These are phyloP conservation scores for Boulengeromyrus knoepffleri DNA, from an alignment of 2,113 vertebrate genomes.

Conservation along the genomic window DNA sequence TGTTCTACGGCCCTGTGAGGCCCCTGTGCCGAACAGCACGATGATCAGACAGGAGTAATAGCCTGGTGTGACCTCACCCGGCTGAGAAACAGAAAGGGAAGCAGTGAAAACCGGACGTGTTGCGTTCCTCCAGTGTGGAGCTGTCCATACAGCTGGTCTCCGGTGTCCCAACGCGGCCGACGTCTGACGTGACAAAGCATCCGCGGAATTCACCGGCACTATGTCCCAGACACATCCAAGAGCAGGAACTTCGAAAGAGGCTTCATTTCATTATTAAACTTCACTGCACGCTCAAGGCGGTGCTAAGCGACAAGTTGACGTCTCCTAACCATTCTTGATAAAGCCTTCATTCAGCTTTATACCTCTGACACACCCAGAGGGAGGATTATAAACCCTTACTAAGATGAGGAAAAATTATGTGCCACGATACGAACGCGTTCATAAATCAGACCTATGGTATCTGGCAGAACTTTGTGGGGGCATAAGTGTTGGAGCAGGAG, in stretches of 20 bases:
- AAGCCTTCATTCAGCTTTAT: not conserved
- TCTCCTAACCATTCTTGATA: not conserved
- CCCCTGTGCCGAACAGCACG: not conserved
- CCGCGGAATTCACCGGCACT: not conserved
- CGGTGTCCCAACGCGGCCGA: not conserved
- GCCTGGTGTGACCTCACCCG: not conserved
- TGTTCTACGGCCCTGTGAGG: not conserved
- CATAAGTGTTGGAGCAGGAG: not conserved
- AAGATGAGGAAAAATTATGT: not conserved
- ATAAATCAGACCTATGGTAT: not conserved
- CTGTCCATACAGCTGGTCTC: not conserved
- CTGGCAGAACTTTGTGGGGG: not conserved
- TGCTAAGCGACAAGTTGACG: not conserved
- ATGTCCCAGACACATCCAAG: not conserved
- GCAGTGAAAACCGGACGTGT: not conserved
- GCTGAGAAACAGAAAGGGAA: not conserved
- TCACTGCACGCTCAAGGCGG: not conserved
- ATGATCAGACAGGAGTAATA: not conserved
- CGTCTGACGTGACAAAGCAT: not conserved
- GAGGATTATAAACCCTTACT: not conserved
- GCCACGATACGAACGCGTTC: not conserved
- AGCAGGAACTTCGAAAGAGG: not conserved
- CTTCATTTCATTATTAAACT: not conserved
- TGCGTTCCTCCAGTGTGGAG: not conserved
- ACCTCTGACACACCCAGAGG: not conserved